Evolutionary conservation across 1,140 invertebrate species (phyloP), one percentile per base, ranked within the genome.

Genomic region (Drosophila ambigua): DNA sequence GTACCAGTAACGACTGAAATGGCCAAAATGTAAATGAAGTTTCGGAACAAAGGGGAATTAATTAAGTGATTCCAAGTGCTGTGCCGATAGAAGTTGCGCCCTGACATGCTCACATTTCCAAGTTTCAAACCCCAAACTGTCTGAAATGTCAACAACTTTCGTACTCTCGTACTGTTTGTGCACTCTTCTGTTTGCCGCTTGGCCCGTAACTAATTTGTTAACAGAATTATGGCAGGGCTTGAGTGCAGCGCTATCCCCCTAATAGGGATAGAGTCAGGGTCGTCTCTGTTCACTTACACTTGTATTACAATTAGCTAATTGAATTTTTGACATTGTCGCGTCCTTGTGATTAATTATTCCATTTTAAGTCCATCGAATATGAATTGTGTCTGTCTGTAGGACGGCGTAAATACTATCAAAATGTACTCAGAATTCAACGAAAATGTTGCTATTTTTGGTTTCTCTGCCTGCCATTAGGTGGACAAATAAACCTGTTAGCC

Each of bases 271-370:
- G 31, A n/a, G 24, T 2, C 31, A 16, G n/a, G 61, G 6, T 45
- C 20, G 39, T 24, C 43, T 54, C 23, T n/a, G 55, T 52, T 57
- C 59, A 52, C 41, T 60, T 76, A 69, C 67, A 67, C 77, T 77
- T 81, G 68, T 46, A 26, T 28, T 61, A 68, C 82, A 81, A 74
- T 84, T 84, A 87, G 82, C 81, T 84, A 84, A 84, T 84, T 84
- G 74, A 85, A 81, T 71, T 39, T 74, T 81, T 60, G 75, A 49
- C 67, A 71, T 53, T 69, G 67, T 50, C 51, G 68, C 8, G 45
- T 26, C 44, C 45, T 41, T 26, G n/a, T 71, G 52, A 71, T 69
- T 69, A 69, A 69, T 69, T 69, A 69, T 69, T 43, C 51, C 20
- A 6, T 58, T 71, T 69, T 58, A 71, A 71, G 65, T 26, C 24